These are phyloP conservation scores for Leptinotarsa defecta DNA, from an alignment of 1,140 invertebrate species.

Conservation along the genomic window DNA sequence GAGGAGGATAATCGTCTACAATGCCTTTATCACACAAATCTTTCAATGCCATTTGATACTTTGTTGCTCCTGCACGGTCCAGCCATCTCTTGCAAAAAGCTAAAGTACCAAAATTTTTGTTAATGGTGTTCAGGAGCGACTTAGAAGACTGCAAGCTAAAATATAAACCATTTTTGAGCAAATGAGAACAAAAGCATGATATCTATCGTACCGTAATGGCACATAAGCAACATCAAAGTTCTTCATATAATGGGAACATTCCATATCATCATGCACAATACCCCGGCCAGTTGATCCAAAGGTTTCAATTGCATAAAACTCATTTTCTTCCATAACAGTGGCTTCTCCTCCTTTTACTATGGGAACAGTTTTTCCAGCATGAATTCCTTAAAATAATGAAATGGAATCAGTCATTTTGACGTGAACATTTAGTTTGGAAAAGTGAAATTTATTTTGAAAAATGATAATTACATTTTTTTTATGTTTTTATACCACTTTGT, in stretches of 20 bases:
- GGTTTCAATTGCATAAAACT: slow-evolving; percentile 99
- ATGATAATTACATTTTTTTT: no score
- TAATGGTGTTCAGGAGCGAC: slow-evolving; percentile 90
- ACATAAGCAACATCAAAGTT: slow-evolving; percentile 95
- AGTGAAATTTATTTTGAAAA: no score
- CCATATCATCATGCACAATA: slow-evolving; percentile 98
- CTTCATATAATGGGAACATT: slow-evolving; percentile 99
- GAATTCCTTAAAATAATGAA: slow-evolving; percentile 73
- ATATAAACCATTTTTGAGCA: slow-evolving; percentile 26
- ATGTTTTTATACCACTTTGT: no score
- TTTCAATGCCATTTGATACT: slow-evolving; percentile 98
- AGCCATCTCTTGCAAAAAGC: slow-evolving; percentile 99
- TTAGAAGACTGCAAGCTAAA: slow-evolving; percentile 88
- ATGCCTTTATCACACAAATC: slow-evolving; percentile 96
- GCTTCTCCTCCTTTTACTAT: slow-evolving; percentile 99
- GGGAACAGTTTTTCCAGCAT: slow-evolving; percentile 98
- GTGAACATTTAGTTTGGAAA: background rate
- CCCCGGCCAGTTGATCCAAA: slow-evolving; percentile 98
- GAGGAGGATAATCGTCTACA: slow-evolving; percentile 95
- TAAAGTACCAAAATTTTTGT: slow-evolving; percentile 96
- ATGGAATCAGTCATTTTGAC: background rate
- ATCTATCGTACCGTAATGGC: slow-evolving; percentile 67
- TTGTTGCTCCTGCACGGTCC: slow-evolving; percentile 93
- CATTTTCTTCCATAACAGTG: slow-evolving; percentile 98
- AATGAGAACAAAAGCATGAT: background rate